These are phyloP conservation scores for Steinernema khuongi DNA, from an alignment of 1,140 invertebrate genomes.

Conservation along the genomic window DNA sequence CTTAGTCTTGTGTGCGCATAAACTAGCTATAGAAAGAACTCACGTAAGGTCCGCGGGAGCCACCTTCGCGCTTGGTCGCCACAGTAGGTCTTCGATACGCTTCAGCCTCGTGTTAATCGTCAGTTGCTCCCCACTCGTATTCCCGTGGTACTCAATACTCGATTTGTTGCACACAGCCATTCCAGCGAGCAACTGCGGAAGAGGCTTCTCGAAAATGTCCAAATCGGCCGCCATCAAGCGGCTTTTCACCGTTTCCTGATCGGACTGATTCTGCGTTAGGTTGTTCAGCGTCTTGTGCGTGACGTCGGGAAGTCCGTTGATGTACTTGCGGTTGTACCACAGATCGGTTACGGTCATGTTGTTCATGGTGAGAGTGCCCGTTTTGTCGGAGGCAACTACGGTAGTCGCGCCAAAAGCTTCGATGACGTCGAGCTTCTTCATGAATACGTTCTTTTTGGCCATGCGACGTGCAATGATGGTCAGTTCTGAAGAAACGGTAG, in stretches of 20 bases:
- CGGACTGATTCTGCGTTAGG: background rate
- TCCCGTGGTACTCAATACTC: background rate
- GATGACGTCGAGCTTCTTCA: slow-evolving; percentile 94
- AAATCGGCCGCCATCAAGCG: background rate
- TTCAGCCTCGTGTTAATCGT: slow-evolving; percentile 3
- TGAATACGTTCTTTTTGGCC: slow-evolving; percentile 92
- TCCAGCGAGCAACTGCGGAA: background rate
- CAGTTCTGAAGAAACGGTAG: slow-evolving; percentile 94
- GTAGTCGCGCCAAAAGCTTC: slow-evolving; percentile 93
- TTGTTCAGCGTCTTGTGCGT: background rate
- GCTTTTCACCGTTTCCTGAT: background rate
- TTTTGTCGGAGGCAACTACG: slow-evolving; percentile 96
- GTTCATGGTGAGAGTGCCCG: slow-evolving; percentile 93
- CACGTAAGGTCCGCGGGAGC: background rate
- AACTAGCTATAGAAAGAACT: too few relatives aligned
- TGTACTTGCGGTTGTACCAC: slow-evolving; percentile 24
- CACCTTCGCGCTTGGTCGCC: background rate
- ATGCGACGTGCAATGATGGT: slow-evolving; percentile 95
- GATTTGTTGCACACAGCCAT: slow-evolving; percentile 4
- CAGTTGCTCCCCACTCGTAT: background rate
- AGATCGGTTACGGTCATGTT: slow-evolving; percentile 89
- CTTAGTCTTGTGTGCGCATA: too few relatives aligned
- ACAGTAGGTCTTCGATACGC: background rate
- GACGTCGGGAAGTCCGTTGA: slow-evolving; percentile 15
- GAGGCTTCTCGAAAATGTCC: background rate